Evolutionary conservation across 2,888 invertebrate species (phyloP).

Genomic region (Fragum sueziense): DNA sequence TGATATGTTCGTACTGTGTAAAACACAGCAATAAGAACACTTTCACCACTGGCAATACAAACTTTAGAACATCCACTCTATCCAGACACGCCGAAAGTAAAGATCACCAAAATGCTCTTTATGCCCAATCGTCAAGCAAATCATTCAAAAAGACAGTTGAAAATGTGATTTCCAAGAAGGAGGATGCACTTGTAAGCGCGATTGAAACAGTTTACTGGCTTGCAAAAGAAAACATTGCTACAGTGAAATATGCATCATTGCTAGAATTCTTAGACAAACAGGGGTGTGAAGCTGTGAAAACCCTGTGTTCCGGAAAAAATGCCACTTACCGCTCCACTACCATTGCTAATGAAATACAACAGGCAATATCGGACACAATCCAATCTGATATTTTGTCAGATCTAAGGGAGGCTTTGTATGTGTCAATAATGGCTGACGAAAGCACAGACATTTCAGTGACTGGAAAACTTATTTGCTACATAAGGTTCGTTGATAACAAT

Average conservation of each 20-base stretch:
- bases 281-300: slow-evolving; percentile 17
- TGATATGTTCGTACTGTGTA: slow-evolving; percentile 1
- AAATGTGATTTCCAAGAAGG: not conserved
- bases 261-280: slow-evolving; percentile 9
- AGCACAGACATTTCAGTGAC: slow-evolving; percentile 32
- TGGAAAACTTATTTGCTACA: slow-evolving; percentile 22
- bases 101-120: not conserved
- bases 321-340: slow-evolving; percentile 25
- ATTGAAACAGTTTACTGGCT: slow-evolving; percentile 30
- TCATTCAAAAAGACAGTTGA: not conserved
- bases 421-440: slow-evolving; percentile 28
- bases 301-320: slow-evolving; percentile 20
- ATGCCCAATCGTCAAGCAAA: not conserved
- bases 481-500: slow-evolving; percentile 21
- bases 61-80: not conserved
- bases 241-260: slow-evolving; percentile 24
- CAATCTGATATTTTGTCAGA: slow-evolving; percentile 18
- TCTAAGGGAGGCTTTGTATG: slow-evolving; percentile 16
- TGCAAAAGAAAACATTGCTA: slow-evolving; percentile 32
- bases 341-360: slow-evolving; percentile 29
- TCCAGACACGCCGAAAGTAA: not conserved
- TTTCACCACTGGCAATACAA: not conserved
- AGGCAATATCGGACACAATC: slow-evolving; percentile 22
- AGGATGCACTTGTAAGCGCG: slow-evolving; percentile 18
- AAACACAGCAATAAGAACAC: not conserved